Conservation (phyloP, 2,113 vertebrate genomes). For the Onychorhynchus coronatus region DNA sequence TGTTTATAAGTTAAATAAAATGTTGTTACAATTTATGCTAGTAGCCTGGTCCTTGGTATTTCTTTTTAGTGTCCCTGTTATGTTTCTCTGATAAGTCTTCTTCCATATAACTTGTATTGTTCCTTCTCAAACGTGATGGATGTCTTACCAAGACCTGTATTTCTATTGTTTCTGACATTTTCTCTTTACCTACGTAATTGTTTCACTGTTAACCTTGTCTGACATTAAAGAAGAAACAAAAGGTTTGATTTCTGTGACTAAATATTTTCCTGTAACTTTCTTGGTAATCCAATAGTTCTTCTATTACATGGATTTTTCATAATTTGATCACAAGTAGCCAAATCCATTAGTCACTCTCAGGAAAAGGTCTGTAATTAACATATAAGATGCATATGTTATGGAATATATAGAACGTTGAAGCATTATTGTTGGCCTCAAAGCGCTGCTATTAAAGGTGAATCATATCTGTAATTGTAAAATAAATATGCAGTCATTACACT, state of each 20-base stretch:
- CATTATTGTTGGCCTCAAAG: neutral
- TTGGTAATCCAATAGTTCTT: neutral
- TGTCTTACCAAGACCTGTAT: neutral
- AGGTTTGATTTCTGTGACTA: neutral
- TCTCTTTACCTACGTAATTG: neutral
- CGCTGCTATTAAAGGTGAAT: neutral
- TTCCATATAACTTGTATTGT: neutral
- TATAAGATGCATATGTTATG: neutral
- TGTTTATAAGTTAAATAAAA: constrained; percentile 28
- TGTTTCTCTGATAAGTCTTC: neutral
- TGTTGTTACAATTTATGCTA: constrained; percentile 2
- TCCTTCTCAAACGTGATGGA: neutral
- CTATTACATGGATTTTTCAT: neutral
- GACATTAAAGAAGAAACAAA: neutral
- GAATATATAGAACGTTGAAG: neutral
- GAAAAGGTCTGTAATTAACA: neutral
- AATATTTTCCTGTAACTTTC: neutral
- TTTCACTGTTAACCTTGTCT: neutral
- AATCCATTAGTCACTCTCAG: neutral
- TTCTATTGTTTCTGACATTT: neutral
- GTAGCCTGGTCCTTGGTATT: neutral
- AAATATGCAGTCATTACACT: neutral
- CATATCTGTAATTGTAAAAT: neutral
- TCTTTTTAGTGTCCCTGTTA: neutral
- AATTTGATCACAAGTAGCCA: neutral